These are phyloP conservation scores for Antechinus stuartii DNA, from an alignment of 2,113 vertebrate species.

Conservation along the genomic window DNA sequence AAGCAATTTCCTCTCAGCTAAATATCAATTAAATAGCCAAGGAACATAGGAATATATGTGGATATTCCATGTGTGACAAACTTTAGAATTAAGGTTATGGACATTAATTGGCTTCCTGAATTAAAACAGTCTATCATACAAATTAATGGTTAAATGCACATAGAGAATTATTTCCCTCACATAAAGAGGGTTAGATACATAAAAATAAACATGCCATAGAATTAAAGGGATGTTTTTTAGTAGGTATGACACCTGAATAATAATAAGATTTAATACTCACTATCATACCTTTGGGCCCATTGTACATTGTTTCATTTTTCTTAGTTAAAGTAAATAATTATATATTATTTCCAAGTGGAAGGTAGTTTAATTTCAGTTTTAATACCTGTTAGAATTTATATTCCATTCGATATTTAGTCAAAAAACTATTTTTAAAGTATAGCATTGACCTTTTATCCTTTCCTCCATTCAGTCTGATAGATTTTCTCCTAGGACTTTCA, in stretches of 20 bases:
- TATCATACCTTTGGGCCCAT: background rate
- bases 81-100: background rate
- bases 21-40: background rate
- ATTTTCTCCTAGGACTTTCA: background rate
- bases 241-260: background rate
- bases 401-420: background rate
- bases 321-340: background rate
- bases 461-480: background rate
- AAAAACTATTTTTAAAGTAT: background rate
- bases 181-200: background rate
- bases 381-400: background rate
- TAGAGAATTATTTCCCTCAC: background rate
- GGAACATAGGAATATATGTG: background rate
- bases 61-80: background rate
- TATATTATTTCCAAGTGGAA: background rate
- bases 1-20: background rate
- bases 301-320: background rate
- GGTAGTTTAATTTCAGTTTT: background rate
- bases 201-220: background rate
- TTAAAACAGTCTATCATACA: background rate
- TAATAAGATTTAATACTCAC: background rate
- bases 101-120: background rate
- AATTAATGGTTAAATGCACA: background rate
- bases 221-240: background rate
- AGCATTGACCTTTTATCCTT: background rate